Conservation (phyloP, 2,113 vertebrate species). For the Grammomys dolichurus region DNA sequence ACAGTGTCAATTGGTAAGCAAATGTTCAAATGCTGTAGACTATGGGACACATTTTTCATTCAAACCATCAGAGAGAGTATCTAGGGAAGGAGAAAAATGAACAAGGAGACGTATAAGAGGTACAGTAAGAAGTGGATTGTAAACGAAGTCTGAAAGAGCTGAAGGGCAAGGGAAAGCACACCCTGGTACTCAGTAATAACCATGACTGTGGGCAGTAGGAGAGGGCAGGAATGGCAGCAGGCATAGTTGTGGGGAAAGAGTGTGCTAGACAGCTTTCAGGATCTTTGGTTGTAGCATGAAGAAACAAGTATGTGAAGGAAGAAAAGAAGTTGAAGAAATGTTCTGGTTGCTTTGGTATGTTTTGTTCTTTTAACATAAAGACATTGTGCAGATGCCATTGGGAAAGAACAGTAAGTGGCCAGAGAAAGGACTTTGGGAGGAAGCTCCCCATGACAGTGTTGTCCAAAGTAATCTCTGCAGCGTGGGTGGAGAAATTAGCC, state of each 20-base stretch:
- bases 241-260: fast-evolving
- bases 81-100: neutral
- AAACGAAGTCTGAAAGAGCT: neutral
- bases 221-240: fast-evolving
- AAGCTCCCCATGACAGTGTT: neutral
- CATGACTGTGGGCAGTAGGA: no score
- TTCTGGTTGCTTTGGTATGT: neutral
- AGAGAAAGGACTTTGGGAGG: neutral
- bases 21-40: neutral
- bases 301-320: neutral
- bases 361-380: neutral
- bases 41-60: neutral
- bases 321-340: neutral
- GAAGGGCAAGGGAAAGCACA: neutral
- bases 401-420: neutral
- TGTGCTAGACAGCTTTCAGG: neutral
- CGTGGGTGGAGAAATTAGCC: neutral
- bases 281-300: neutral
- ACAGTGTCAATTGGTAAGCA: neutral
- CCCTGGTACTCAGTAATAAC: neutral
- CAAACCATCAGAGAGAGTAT: neutral
- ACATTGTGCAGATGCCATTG: neutral
- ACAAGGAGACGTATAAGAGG: neutral
- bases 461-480: fast-evolving
- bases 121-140: neutral